Evolutionary conservation across 2,888 invertebrate species (phyloP).

Genomic region (Drosophila flavopinicola): DNA sequence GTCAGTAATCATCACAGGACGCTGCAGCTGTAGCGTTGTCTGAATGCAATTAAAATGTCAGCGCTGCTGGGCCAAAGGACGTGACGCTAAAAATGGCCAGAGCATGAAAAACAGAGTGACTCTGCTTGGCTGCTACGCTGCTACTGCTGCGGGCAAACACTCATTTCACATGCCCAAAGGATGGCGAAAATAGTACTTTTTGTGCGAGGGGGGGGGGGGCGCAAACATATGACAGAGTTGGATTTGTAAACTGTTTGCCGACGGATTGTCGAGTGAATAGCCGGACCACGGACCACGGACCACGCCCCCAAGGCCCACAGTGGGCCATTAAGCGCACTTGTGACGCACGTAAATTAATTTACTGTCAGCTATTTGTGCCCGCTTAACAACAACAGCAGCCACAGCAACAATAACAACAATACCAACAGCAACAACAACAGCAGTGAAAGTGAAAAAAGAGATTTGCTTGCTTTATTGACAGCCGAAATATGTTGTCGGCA

Average conservation of each 20-base stretch:
- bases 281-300: constrained; percentile 25
- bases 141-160: constrained; percentile 49
- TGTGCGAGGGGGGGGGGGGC: too few species aligned
- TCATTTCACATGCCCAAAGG: constrained; percentile 59
- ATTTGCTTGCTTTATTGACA: constrained; percentile 65
- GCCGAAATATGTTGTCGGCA: constrained; percentile 46
- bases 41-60: constrained; percentile 77
- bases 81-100: constrained; percentile 36
- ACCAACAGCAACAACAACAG: constrained; percentile 18
- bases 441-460: constrained; percentile 26
- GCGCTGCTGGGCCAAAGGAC: constrained; percentile 33
- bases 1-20: constrained; percentile 23
- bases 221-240: constrained; percentile 47
- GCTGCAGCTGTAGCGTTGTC: constrained; percentile 42
- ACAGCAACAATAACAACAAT: constrained; percentile 14
- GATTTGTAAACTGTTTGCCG: constrained; percentile 43
- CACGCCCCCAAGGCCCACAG: constrained; percentile 40
- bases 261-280: constrained; percentile 24
- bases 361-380: constrained; percentile 67
- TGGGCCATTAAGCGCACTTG: constrained; percentile 72
- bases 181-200: constrained; percentile 8
- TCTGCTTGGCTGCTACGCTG: constrained; percentile 11
- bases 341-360: constrained; percentile 75
- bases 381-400: constrained; percentile 16
- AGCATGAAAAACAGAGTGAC: constrained; percentile 11